Percentiles rank a stretch among this genome's conserved stretches.
These are phyloP conservation scores for Latrodectus elegans DNA, from an alignment of 2,888 invertebrate species.

Conservation along the genomic window DNA sequence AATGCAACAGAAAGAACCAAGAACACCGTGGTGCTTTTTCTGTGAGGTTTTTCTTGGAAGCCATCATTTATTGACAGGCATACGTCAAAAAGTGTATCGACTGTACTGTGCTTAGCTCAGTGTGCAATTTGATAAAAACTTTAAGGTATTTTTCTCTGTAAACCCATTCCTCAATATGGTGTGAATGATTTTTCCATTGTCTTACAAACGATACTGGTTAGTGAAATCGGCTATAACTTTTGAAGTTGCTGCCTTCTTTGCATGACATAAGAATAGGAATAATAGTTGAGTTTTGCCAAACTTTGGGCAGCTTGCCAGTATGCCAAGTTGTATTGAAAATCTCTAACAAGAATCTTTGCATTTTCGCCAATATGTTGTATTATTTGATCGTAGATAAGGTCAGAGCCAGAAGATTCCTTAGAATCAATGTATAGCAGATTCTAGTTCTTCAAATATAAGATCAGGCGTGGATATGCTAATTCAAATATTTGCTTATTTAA, in stretches of 20 bases:
- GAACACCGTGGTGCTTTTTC: background rate
- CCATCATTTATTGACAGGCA: constrained; percentile 18
- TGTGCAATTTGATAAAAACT: background rate
- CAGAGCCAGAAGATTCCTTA: background rate
- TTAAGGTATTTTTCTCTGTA: background rate
- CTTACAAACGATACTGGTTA: constrained; percentile 1
- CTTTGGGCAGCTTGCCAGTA: background rate
- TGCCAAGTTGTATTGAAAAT: too few relatives aligned
- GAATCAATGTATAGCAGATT: background rate
- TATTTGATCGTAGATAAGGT: too few relatives aligned
- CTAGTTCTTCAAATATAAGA: background rate
- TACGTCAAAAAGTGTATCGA: background rate
- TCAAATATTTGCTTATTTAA: background rate
- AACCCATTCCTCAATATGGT: background rate
- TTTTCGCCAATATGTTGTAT: background rate
- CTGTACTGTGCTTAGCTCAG: background rate
- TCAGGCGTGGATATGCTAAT: background rate
- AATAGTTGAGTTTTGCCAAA: background rate
- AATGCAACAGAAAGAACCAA: constrained; percentile 2
- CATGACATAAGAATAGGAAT: background rate
- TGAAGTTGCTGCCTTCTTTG: background rate
- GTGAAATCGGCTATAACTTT: constrained; percentile 1
- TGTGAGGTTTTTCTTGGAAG: constrained; percentile 8
- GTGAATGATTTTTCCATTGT: constrained; percentile 1
- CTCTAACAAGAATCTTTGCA: background rate